These are phyloP conservation scores for Crotalus adamanteus DNA, from an alignment of 2,797 vertebrate genomes.

Conservation along the genomic window DNA sequence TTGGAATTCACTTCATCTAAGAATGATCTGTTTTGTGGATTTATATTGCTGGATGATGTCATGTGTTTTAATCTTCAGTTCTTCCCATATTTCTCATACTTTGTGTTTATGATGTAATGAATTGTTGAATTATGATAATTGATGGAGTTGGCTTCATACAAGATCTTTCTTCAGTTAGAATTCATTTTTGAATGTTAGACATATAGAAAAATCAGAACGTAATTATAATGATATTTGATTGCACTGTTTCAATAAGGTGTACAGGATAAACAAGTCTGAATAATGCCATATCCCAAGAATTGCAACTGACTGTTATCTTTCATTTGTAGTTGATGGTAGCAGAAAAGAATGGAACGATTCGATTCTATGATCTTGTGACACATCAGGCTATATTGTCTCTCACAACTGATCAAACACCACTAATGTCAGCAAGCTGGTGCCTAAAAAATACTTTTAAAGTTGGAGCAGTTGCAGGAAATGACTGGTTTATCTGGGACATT, in stretches of 20 bases:
- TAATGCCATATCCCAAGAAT: background rate
- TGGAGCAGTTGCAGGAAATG: slow-evolving; percentile 89
- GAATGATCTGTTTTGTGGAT: background rate
- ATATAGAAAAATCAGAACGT: background rate
- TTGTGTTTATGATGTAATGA: background rate
- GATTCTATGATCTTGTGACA: slow-evolving; percentile 91
- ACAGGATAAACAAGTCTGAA: background rate
- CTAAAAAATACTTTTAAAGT: slow-evolving; percentile 91
- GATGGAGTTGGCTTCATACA: background rate
- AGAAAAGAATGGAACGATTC: slow-evolving; percentile 91
- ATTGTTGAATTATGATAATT: background rate
- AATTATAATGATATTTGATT: background rate
- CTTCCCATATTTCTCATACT: background rate
- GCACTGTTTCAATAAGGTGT: background rate
- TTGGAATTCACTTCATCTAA: background rate
- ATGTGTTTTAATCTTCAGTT: background rate
- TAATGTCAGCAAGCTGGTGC: slow-evolving; percentile 97
- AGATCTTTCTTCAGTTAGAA: background rate
- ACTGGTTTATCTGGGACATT: slow-evolving; percentile 98
- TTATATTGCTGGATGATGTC: background rate
- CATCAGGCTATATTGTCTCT: slow-evolving; percentile 94
- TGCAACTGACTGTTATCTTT: slow-evolving; percentile 13
- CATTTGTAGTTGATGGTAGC: slow-evolving; percentile 90
- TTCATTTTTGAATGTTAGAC: background rate
- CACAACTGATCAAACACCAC: slow-evolving; percentile 85